A percentile compares a stretch with the other conserved stretches of the same genome.
These are phyloP conservation scores for Cordilura impudica DNA, from an alignment of 2,888 invertebrate species.

Conservation along the genomic window DNA sequence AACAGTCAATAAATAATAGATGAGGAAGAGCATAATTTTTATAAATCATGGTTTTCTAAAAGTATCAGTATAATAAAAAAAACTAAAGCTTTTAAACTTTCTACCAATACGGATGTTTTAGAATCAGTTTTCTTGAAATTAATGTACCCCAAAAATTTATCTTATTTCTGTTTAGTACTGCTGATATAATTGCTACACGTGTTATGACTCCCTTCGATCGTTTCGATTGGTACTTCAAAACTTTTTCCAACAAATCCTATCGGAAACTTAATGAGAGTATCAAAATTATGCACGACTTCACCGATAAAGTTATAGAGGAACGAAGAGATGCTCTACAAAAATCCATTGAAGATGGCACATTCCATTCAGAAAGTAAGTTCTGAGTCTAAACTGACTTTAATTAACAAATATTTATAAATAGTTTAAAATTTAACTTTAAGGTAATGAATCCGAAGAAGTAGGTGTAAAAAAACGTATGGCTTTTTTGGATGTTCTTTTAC, in stretches of 20 bases:
- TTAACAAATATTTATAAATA: too few species aligned
- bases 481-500: conserved; percentile 83
- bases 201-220: conserved; percentile 68
- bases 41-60: too few species aligned
- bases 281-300: conserved; percentile 71
- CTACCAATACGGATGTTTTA: too few species aligned
- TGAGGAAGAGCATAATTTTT: too few species aligned
- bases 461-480: conserved; percentile 82
- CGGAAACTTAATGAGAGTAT: conserved; percentile 64
- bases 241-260: conserved; percentile 66
- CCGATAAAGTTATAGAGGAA: conserved; percentile 69
- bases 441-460: conserved; percentile 64
- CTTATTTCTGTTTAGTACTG: conserved; percentile 62
- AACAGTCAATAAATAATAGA: too few species aligned
- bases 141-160: too few species aligned
- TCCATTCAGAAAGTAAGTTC: conserved; percentile 37
- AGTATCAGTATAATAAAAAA: too few species aligned
- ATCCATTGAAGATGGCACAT: conserved; percentile 44
- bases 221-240: conserved; percentile 68
- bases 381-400: background rate
- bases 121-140: too few species aligned
- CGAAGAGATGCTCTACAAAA: conserved; percentile 64
- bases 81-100: too few species aligned
- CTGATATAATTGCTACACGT: conserved; percentile 67
- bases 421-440: background rate